Conservation (phyloP, 2,888 invertebrate genomes). For the Anthrax anthrax region DNA sequence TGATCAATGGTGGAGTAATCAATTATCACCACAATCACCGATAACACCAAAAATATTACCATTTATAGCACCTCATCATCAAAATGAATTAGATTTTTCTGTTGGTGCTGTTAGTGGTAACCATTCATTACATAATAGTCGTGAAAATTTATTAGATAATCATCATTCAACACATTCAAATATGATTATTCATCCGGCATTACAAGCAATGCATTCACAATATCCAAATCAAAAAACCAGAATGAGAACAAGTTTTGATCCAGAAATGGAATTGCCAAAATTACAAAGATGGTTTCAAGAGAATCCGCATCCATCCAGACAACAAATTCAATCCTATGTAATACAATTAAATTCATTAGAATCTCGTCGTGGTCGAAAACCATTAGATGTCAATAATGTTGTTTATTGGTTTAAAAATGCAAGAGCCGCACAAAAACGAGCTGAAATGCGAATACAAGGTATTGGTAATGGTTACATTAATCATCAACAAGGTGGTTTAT, state of each 20-base stretch:
- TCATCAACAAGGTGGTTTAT: conserved; percentile 36
- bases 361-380: conserved; percentile 82
- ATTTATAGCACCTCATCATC: conserved; percentile 25
- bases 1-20: conserved; percentile 79
- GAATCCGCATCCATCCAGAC: conserved; percentile 92
- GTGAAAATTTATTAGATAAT: conserved; percentile 14
- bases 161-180: conserved; percentile 21
- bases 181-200: conserved; percentile 50
- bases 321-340: conserved; percentile 93
- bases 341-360: conserved; percentile 84
- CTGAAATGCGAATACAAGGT: conserved; percentile 52
- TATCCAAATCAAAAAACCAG: conserved; percentile 70
- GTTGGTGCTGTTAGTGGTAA: conserved; percentile 28
- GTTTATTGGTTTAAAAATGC: conserved; percentile 98
- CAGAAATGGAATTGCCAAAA: conserved; percentile 89
- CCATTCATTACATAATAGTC: conserved; percentile 27
- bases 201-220: conserved; percentile 51
- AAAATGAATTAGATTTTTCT: conserved; percentile 30
- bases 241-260: conserved; percentile 94
- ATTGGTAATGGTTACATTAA: conserved; percentile 31
- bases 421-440: conserved; percentile 85
- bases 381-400: conserved; percentile 88
- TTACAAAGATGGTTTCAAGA: conserved; percentile 94
- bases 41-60: conserved; percentile 39
- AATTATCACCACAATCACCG: conserved; percentile 47